phyloP scores from a whole-genome alignment of 1,140 invertebrate genomes.

The Aphaenogaster rudis region DNA sequence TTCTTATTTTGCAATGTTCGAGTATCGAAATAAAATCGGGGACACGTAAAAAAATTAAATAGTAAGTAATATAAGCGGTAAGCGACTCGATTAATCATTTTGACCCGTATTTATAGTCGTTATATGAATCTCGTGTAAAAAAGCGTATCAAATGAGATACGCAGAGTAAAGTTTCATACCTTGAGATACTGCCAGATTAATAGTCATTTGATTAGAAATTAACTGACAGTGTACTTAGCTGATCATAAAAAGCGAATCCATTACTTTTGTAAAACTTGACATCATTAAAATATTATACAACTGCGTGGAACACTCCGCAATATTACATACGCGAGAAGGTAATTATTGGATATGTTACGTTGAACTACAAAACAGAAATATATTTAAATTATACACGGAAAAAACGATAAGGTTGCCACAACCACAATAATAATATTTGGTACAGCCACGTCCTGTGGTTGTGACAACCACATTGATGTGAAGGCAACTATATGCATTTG shows the following conservation, averaged over 20 bases:
- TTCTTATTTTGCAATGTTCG: background rate
- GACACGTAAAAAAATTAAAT: background rate
- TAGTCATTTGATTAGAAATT: constrained; percentile 5
- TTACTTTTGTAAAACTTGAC: background rate
- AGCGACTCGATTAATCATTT: constrained; percentile 24
- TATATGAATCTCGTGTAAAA: background rate
- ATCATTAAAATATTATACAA: background rate
- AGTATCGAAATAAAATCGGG: background rate
- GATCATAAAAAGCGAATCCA: background rate
- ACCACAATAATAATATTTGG: too few species aligned
- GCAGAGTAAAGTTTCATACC: background rate
- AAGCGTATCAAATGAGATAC: background rate
- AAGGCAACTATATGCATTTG: too few species aligned
- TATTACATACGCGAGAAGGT: background rate
- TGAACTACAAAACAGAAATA: background rate
- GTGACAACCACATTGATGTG: too few species aligned
- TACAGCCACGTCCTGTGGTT: too few species aligned
- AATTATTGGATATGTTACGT: background rate
- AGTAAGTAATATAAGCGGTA: background rate
- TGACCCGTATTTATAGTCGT: background rate
- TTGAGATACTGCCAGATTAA: background rate
- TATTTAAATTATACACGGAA: background rate
- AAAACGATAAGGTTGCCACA: too few species aligned
- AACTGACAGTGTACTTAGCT: background rate
- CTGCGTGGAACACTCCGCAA: background rate